Base-by-base conservation (phyloP, 2,888 invertebrate species). In the Orthosia gothica region DNA sequence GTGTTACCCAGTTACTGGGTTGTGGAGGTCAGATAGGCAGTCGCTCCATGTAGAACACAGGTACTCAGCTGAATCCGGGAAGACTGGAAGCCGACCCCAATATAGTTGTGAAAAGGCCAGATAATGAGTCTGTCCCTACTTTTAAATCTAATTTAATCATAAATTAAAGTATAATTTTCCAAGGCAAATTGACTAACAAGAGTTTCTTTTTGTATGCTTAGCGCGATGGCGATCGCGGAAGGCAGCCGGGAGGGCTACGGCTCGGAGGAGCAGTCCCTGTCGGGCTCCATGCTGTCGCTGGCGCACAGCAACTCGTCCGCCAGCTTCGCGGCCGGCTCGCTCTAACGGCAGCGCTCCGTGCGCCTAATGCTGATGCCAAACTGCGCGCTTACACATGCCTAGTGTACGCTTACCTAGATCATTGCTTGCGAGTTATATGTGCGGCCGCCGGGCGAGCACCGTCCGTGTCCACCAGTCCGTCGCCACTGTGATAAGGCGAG, bases 271-370 rank as follows among this genome's bases (percentile, higher is more conserved):
- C 98, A 98, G 91, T 99, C 99, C 92, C 97, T 99, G 88, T 99
- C 99, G 77, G 99, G 99, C 90, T 99, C 99, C 89, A 98, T 99
- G 98, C 97, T 98, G 92, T 99, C 99, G 96, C 97, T 99, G 95
- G 99, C 99, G 87, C 99, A 99, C 97, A 99, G 99, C 97, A 99
- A 99, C 97, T 99, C 99, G 96, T 99, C 99, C 90, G 98, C 98
- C 92, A 98, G 98, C 96, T 98, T 98, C 96, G 98, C 98, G 90
- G 98, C 98, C 92, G 98, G 98, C 95, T 98, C 97, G 95, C 97
- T 97, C 92, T 97, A 97, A 97, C 89, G 49, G 58, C 54, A 88
- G 59, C 72, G 69, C 52, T 74, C 70, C 55, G 70, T 66, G 74
- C 72, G 50, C 65, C 71, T 78, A 79, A 74, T 77, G 88, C 88